A percentile compares a stretch with the other conserved stretches of the same genome.
phyloP scores from a whole-genome alignment of 2,797 vertebrate genomes.

The Melopsittacus undulatus region DNA sequence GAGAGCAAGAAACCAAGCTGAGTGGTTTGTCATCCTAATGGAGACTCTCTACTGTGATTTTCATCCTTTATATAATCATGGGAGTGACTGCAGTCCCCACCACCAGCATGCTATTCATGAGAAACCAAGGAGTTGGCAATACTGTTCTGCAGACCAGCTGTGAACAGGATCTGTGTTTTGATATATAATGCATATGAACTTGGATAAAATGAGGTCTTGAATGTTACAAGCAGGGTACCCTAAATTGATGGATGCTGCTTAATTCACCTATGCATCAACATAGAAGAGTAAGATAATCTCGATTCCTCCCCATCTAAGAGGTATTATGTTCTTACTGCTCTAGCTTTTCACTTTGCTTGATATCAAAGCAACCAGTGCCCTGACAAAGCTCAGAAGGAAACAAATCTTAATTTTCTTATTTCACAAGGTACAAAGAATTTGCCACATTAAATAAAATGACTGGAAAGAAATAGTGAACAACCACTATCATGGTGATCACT shows the following conservation, averaged over 20 bases:
- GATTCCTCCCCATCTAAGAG: not conserved
- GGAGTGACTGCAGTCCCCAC: not conserved
- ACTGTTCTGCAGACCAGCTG: not conserved
- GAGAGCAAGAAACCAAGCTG: not conserved
- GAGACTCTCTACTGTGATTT: not conserved
- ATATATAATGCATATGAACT: not conserved
- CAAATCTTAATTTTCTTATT: not conserved
- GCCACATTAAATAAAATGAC: not conserved
- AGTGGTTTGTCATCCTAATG: not conserved
- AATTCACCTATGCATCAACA: not conserved
- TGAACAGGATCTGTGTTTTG: not conserved
- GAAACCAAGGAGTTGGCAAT: not conserved
- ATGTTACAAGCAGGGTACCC: not conserved
- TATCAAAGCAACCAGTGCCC: not conserved
- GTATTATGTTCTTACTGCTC: not conserved
- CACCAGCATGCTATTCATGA: not conserved
- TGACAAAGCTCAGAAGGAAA: not conserved
- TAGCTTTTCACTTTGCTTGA: not conserved
- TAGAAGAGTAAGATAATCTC: not conserved
- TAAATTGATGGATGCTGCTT: not conserved
- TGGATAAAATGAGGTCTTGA: not conserved
- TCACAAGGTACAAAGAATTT: not conserved
- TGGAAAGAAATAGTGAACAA: not conserved
- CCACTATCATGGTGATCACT: not conserved
- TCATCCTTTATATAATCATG: accelerated